Percentiles rank a stretch among this genome's conserved stretches.
Evolutionary conservation across 2,888 invertebrate species (phyloP).

Genomic region (Ceramica pisi): DNA sequence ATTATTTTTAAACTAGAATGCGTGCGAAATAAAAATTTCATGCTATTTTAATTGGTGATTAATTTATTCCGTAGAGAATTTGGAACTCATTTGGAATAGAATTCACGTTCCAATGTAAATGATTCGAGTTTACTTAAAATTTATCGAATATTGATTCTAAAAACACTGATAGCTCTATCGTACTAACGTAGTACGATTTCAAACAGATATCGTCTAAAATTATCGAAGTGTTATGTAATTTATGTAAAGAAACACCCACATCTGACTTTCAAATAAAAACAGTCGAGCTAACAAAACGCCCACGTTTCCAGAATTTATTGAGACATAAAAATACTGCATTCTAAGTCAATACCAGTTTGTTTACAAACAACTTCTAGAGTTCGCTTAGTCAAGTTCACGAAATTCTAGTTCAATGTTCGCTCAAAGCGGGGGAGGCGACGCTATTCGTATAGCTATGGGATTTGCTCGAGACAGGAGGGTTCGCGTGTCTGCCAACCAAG

Average conservation of each 20-base stretch:
- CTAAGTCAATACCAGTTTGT: constrained; percentile 57
- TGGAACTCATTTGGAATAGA: constrained; percentile 16
- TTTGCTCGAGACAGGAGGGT: constrained; percentile 79
- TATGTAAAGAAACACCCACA: constrained; percentile 48
- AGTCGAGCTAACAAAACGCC: constrained; percentile 52
- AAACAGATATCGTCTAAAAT: constrained; percentile 14
- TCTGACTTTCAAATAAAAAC: constrained; percentile 54
- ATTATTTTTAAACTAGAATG: constrained; percentile 71
- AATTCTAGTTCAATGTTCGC: constrained; percentile 66
- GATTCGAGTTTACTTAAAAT: constrained; percentile 1
- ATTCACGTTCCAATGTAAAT: constrained; percentile 20
- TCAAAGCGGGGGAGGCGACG: constrained; percentile 70
- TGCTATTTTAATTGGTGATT: constrained; percentile 29
- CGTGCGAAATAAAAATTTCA: constrained; percentile 59
- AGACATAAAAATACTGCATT: constrained; percentile 56
- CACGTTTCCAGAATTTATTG: constrained; percentile 53
- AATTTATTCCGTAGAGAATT: constrained; percentile 36
- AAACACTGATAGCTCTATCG: constrained; percentile 14
- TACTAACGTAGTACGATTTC: constrained; percentile 14
- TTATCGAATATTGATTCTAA: constrained; percentile 15
- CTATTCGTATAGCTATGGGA: constrained; percentile 74
- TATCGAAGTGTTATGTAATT: constrained; percentile 40
- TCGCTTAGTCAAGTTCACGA: constrained; percentile 58
- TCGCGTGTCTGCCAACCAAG: constrained; percentile 85
- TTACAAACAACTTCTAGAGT: constrained; percentile 65